Evolutionary conservation across 1,140 invertebrate species (phyloP).

Genomic region (Atopsyche davidsoni): DNA sequence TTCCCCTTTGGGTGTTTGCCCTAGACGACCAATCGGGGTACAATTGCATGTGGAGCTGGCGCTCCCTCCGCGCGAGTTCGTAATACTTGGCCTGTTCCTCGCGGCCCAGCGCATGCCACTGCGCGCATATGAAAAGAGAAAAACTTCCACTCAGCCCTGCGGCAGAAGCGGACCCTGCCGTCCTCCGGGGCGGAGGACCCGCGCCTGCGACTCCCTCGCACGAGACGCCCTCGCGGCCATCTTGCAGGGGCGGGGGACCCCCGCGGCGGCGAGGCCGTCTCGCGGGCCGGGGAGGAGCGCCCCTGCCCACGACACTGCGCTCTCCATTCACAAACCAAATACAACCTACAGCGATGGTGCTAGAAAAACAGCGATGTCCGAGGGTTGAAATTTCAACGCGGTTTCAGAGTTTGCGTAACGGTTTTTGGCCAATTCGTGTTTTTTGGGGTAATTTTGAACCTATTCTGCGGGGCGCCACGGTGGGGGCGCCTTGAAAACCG

Average conservation of each 20-base stretch:
- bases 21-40: slow-evolving; percentile 99
- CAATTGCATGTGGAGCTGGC: slow-evolving; percentile 97
- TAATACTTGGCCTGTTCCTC: slow-evolving; percentile 99
- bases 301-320: no score
- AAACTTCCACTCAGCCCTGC: no score
- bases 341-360: slow-evolving; percentile 39
- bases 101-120: slow-evolving; percentile 98
- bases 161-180: slow-evolving; percentile 8
- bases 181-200: not conserved
- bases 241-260: no score
- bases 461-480: slow-evolving; percentile 28
- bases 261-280: no score
- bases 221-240: no score
- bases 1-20: slow-evolving; percentile 93
- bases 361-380: slow-evolving; percentile 51
- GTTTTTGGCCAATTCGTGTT: slow-evolving; percentile 28
- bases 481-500: slow-evolving; percentile 29
- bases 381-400: slow-evolving; percentile 10
- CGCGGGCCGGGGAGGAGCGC: not conserved
- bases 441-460: slow-evolving; percentile 29
- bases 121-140: slow-evolving; percentile 50
- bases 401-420: slow-evolving; percentile 3
- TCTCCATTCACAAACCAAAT: no score
- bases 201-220: not conserved
- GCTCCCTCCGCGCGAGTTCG: slow-evolving; percentile 95